phyloP scores from a whole-genome alignment of 2,113 vertebrate species.

The Anhinga anhinga region DNA sequence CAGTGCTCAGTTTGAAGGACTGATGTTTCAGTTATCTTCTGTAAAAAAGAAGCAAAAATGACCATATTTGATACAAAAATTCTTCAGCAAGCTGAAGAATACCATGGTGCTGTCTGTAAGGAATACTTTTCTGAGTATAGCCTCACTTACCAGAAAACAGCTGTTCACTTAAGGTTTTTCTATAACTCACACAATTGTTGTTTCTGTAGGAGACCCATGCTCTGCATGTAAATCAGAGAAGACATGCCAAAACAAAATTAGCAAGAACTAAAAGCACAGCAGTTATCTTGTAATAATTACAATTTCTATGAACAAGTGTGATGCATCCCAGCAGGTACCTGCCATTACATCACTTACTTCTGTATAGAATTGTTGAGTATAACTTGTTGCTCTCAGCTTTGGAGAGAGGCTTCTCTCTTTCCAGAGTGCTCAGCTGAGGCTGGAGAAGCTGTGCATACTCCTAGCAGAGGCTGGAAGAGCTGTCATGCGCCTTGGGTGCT shows the following conservation, averaged over 20 bases:
- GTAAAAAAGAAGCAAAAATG: background rate
- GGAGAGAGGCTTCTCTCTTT: background rate
- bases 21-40: background rate
- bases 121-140: background rate
- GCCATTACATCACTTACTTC: background rate
- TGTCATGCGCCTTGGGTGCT: accelerated
- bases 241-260: background rate
- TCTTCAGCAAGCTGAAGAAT: background rate
- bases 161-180: background rate
- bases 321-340: background rate
- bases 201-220: background rate
- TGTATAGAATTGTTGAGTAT: background rate
- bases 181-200: background rate
- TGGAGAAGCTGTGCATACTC: background rate
- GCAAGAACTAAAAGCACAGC: background rate
- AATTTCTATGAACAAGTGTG: background rate
- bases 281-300: background rate
- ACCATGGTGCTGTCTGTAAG: background rate
- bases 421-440: background rate
- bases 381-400: background rate
- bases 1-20: background rate
- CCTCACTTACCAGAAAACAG: background rate
- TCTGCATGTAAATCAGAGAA: background rate
- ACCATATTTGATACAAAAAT: background rate
- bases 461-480: background rate